These are phyloP conservation scores for Bothrops jararaca DNA, from an alignment of 2,113 vertebrate species.

Conservation along the genomic window DNA sequence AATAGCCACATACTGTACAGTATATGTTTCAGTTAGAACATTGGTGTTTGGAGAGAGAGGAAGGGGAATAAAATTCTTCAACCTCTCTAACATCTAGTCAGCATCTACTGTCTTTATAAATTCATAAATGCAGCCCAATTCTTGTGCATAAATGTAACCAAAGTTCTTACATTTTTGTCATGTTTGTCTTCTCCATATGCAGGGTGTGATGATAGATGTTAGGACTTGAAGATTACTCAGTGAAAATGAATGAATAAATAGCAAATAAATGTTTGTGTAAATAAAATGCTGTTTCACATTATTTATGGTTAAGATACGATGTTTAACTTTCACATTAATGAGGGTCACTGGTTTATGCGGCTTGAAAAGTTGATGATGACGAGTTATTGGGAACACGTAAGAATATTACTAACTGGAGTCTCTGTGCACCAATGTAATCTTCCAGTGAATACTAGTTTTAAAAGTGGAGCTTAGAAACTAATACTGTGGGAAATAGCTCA, in stretches of 20 bases:
- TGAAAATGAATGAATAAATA: not conserved
- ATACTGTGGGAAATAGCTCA: not conserved
- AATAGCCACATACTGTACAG: not conserved
- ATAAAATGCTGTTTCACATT: not conserved
- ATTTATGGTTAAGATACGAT: not conserved
- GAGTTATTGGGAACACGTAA: not conserved
- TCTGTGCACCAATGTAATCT: not conserved
- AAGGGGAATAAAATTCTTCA: not conserved
- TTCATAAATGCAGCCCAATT: not conserved
- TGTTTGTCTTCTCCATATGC: not conserved
- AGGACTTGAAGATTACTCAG: not conserved
- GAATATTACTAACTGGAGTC: not conserved
- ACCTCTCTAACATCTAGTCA: not conserved
- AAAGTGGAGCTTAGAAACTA: not conserved
- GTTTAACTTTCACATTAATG: not conserved
- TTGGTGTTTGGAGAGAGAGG: not conserved
- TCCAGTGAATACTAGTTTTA: not conserved
- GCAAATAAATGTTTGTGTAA: not conserved
- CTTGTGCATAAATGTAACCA: not conserved
- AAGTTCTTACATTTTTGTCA: not conserved
- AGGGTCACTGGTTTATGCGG: not conserved
- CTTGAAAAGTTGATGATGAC: not conserved
- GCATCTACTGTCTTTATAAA: not conserved
- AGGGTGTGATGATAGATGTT: not conserved
- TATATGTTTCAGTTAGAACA: not conserved